A percentile compares a stretch with the other conserved stretches of the same genome.
Conservation (phyloP, 2,888 invertebrate genomes). For the Apamea epomidion region DNA sequence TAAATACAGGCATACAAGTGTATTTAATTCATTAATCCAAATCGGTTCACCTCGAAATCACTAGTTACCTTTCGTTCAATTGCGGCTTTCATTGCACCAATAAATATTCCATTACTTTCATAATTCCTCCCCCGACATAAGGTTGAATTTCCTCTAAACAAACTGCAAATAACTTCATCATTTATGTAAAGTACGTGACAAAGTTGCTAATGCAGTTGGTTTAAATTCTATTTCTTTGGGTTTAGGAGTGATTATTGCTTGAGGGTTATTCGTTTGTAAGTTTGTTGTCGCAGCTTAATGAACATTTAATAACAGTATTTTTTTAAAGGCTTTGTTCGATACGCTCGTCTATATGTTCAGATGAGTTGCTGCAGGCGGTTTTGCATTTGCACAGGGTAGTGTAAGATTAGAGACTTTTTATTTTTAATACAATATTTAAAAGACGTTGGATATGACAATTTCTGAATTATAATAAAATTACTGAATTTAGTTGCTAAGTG, state of each 20-base stretch:
- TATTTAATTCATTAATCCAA: conserved; percentile 71
- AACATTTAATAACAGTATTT: conserved; percentile 85
- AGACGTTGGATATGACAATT: not conserved
- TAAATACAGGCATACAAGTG: conserved; percentile 45
- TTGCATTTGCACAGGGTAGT: conserved; percentile 78
- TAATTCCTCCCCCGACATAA: conserved; percentile 17
- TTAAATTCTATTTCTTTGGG: conserved; percentile 22
- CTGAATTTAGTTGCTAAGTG: not conserved
- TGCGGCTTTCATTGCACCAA: conserved; percentile 41
- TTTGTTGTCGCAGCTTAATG: conserved; percentile 82
- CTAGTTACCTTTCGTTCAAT: conserved; percentile 63
- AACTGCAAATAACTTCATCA: conserved; percentile 38
- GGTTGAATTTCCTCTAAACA: conserved; percentile 23
- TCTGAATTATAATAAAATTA: not conserved
- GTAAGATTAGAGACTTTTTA: conserved; percentile 33
- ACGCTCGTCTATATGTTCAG: conserved; percentile 76
- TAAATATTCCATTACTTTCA: not conserved
- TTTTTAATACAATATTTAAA: not conserved
- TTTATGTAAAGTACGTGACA: conserved; percentile 49
- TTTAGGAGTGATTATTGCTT: conserved; percentile 43
- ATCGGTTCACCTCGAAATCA: conserved; percentile 69
- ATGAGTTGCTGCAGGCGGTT: conserved; percentile 79
- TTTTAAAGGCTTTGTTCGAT: conserved; percentile 76
- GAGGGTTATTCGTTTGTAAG: conserved; percentile 30
- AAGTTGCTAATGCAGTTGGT: conserved; percentile 40